phyloP scores from a whole-genome alignment of 1,140 invertebrate species.

The Bombus polaris region DNA sequence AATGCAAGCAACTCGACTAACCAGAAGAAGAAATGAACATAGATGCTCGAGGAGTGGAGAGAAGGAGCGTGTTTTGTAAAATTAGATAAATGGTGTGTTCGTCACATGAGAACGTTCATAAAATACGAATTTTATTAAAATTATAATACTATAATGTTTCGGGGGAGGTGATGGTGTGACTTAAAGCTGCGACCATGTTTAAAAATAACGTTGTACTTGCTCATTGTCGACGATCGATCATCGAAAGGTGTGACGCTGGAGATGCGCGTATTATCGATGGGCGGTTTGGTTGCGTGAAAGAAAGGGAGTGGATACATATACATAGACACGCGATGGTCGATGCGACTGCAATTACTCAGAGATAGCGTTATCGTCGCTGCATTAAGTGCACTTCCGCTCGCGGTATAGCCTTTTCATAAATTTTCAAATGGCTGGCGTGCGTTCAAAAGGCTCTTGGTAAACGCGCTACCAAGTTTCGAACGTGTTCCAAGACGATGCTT shows the following conservation, averaged over 20 bases:
- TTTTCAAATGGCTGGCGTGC: not conserved
- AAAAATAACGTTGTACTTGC: not conserved
- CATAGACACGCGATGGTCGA: not conserved
- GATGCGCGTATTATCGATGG: not conserved
- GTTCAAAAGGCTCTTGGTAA: slow-evolving; percentile 1
- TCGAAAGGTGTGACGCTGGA: not conserved
- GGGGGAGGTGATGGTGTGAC: not conserved
- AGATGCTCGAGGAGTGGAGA: not conserved
- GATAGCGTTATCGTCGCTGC: slow-evolving; percentile 5
- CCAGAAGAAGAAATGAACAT: not conserved
- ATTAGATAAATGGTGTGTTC: not conserved
- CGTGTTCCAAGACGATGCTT: not conserved
- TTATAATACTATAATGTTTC: slow-evolving; percentile 20
- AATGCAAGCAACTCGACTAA: not conserved
- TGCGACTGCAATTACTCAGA: slow-evolving; percentile 24
- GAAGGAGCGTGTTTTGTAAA: not conserved
- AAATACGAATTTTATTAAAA: slow-evolving; percentile 32
- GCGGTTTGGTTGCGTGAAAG: slow-evolving; percentile 12
- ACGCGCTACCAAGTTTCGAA: not conserved
- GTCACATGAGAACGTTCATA: not conserved
- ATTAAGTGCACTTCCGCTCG: not conserved
- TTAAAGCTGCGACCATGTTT: not conserved
- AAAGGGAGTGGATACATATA: not conserved
- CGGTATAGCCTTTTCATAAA: not conserved
- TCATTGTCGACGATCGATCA: not conserved